phyloP scores from a whole-genome alignment of 2,113 vertebrate species.

The Xiphophorus hellerii region DNA sequence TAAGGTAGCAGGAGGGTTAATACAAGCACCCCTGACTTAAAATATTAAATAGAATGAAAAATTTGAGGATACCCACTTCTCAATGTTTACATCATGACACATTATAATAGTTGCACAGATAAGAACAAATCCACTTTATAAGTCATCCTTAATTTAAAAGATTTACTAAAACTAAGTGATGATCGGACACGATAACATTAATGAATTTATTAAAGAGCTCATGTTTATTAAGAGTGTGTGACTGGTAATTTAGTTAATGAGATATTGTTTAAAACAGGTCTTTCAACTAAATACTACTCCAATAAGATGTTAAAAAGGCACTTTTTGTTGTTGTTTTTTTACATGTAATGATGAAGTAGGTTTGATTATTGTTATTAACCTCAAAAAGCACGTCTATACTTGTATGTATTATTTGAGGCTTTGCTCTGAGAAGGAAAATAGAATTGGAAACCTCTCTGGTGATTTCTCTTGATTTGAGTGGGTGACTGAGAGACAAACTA shows the following conservation, averaged over 20 bases:
- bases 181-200: background rate
- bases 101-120: background rate
- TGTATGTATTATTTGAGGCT: background rate
- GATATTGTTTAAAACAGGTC: background rate
- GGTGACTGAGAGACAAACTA: background rate
- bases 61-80: too few relatives aligned
- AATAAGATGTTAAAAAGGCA: too few relatives aligned
- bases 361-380: background rate
- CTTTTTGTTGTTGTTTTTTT: background rate
- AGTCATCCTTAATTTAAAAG: background rate
- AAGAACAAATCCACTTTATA: background rate
- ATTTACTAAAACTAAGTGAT: slow-evolving; percentile 3
- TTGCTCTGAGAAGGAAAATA: background rate
- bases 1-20: too few relatives aligned
- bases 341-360: background rate
- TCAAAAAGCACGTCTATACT: background rate
- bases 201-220: background rate
- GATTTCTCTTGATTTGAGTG: background rate
- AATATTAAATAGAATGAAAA: too few relatives aligned
- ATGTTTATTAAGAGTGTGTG: background rate
- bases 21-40: too few relatives aligned
- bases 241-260: background rate
- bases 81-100: too few relatives aligned
- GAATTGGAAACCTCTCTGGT: background rate
- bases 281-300: background rate